A percentile compares a stretch with the other conserved stretches of the same genome.
These are phyloP conservation scores for Neoascia interrupta DNA, from an alignment of 2,888 invertebrate species.

Conservation along the genomic window DNA sequence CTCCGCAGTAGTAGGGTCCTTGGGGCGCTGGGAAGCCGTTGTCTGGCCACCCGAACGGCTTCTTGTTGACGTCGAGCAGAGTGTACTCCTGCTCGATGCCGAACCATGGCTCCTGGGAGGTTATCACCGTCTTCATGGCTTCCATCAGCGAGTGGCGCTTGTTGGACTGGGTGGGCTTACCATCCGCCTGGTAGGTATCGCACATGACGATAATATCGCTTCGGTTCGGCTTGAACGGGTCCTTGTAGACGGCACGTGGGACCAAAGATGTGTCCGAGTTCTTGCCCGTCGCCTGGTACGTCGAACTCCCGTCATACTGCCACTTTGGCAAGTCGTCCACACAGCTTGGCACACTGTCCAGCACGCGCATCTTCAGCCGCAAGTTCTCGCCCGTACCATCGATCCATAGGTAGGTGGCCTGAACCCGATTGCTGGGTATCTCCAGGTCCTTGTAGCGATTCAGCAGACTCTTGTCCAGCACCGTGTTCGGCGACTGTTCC, in stretches of 20 bases:
- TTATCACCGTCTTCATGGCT: constrained; percentile 81
- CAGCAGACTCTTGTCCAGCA: constrained; percentile 86
- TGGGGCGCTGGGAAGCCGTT: constrained; percentile 85
- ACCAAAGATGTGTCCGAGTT: constrained; percentile 88
- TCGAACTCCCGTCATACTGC: constrained; percentile 89
- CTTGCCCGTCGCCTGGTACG: constrained; percentile 83
- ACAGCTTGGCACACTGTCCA: constrained; percentile 83
- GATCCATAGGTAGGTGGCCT: constrained; percentile 88
- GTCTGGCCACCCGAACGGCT: constrained; percentile 88
- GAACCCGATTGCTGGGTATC: constrained; percentile 81
- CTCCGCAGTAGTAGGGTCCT: constrained; percentile 92
- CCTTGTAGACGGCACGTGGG: constrained; percentile 88
- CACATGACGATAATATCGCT: constrained; percentile 88
- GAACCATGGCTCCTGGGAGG: constrained; percentile 85
- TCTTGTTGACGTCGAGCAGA: constrained; percentile 81
- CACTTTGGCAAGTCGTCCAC: constrained; percentile 85
- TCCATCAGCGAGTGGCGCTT: constrained; percentile 80
- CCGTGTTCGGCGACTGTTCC: constrained; percentile 88
- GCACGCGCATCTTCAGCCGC: constrained; percentile 85
- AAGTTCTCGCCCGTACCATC: constrained; percentile 87
- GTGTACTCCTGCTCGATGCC: constrained; percentile 86
- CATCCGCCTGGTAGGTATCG: constrained; percentile 86
- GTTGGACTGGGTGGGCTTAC: constrained; percentile 80
- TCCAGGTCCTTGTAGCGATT: constrained; percentile 86
- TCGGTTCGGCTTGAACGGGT: constrained; percentile 87